phyloP scores from a whole-genome alignment of 2,113 vertebrate genomes.

The Lamprologus ornatipinnis region DNA sequence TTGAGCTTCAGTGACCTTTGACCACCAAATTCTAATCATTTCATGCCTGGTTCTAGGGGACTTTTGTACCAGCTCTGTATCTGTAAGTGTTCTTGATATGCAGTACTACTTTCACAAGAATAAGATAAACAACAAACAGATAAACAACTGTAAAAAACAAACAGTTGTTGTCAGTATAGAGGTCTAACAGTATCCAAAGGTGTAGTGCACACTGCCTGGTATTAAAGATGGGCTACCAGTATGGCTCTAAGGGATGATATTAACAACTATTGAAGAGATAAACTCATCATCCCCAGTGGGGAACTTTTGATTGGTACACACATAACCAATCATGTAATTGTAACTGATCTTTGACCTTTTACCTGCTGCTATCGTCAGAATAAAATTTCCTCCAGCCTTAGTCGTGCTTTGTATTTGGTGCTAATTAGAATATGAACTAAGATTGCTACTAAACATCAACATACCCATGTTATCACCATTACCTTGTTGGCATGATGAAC shows the following conservation, averaged over 20 bases:
- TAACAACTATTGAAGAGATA: neutral
- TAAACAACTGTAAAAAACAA: neutral
- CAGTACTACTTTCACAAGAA: neutral
- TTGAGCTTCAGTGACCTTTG: neutral
- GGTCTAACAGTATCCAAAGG: neutral
- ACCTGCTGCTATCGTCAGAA: neutral
- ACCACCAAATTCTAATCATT: neutral
- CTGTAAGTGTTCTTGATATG: neutral
- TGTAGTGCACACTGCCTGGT: neutral
- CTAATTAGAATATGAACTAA: neutral
- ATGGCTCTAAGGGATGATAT: neutral
- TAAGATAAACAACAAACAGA: neutral
- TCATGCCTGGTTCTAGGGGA: neutral
- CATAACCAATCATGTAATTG: neutral
- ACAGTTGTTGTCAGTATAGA: neutral
- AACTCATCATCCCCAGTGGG: neutral
- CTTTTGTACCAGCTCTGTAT: neutral
- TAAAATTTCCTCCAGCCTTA: neutral
- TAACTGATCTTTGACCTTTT: neutral
- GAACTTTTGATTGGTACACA: too few species aligned
- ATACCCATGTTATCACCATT: neutral
- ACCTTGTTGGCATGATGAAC: neutral
- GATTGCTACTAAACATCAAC: neutral
- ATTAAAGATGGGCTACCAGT: neutral
- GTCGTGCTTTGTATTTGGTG: neutral